These are phyloP conservation scores for Onychomys torridus DNA, from an alignment of 2,797 vertebrate species.

Conservation along the genomic window DNA sequence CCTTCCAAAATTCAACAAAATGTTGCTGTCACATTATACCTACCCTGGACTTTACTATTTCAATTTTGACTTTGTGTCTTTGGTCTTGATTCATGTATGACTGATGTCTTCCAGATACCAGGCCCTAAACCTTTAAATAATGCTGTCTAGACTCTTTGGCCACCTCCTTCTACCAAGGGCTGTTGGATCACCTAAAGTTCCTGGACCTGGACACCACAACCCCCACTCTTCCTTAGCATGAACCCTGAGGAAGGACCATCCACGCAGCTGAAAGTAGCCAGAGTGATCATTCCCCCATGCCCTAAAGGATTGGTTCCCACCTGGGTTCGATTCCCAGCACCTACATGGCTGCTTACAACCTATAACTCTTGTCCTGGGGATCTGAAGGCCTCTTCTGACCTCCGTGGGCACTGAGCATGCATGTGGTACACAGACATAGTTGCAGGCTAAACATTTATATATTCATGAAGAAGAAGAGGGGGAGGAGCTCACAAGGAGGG, in stretches of 20 bases:
- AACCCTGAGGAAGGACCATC: neutral
- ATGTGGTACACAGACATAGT: neutral
- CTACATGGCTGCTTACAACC: neutral
- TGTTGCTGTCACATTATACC: neutral
- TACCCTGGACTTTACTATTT: neutral
- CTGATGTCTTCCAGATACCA: neutral
- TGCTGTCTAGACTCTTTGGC: neutral
- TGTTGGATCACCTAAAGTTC: neutral
- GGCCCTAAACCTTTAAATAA: neutral
- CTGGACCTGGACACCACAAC: no score
- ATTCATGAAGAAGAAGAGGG: neutral
- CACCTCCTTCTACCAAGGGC: neutral
- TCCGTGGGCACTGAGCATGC: neutral
- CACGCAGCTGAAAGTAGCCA: neutral
- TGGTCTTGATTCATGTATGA: neutral
- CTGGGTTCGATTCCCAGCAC: neutral
- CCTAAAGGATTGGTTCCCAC: neutral
- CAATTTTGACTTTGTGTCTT: neutral
- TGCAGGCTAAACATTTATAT: neutral
- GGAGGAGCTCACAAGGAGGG: neutral
- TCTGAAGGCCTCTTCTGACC: neutral
- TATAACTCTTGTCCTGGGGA: neutral
- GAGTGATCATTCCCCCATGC: neutral
- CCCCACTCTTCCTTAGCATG: neutral
- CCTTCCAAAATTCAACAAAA: neutral